Evolutionary conservation across 1,140 invertebrate species (phyloP).

Genomic region (Papilio aristodemus): DNA sequence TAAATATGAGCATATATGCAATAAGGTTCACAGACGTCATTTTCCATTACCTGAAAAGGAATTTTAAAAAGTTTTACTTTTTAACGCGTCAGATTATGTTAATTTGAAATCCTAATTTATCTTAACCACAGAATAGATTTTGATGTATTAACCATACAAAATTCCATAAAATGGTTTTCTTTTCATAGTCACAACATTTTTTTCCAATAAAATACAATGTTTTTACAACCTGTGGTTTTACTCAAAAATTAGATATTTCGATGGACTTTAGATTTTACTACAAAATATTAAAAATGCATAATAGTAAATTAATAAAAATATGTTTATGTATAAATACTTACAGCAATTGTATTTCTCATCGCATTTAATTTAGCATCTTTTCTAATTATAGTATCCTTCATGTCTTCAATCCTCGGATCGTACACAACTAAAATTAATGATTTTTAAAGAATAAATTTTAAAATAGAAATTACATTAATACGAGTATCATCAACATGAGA

Average conservation of each 20-base stretch:
- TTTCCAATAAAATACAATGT: not conserved
- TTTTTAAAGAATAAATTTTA: not conserved
- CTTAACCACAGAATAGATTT: no score
- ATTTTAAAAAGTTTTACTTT: not conserved
- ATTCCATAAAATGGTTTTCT: not conserved
- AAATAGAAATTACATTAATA: not conserved
- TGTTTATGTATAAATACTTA: no score
- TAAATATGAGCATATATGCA: conserved; percentile 72
- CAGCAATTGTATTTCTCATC: conserved; percentile 72
- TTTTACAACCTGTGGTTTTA: no score
- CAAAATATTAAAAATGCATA: no score
- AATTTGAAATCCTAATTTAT: no score
- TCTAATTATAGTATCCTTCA: conserved; percentile 61
- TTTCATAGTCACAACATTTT: not conserved
- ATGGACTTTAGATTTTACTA: no score
- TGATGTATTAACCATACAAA: not conserved
- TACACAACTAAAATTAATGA: conserved; percentile 47
- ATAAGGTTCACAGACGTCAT: conserved; percentile 72
- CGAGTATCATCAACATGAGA: conserved; percentile 10
- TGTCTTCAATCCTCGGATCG: conserved; percentile 63
- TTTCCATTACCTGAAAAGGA: conserved; percentile 65
- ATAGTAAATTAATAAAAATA: no score
- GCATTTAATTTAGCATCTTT: conserved; percentile 73
- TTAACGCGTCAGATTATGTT: no score
- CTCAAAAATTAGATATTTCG: no score